A percentile compares a stretch with the other conserved stretches of the same genome.
phyloP scores from a whole-genome alignment of 1,140 invertebrate genomes.

The Drosophila insularis region DNA sequence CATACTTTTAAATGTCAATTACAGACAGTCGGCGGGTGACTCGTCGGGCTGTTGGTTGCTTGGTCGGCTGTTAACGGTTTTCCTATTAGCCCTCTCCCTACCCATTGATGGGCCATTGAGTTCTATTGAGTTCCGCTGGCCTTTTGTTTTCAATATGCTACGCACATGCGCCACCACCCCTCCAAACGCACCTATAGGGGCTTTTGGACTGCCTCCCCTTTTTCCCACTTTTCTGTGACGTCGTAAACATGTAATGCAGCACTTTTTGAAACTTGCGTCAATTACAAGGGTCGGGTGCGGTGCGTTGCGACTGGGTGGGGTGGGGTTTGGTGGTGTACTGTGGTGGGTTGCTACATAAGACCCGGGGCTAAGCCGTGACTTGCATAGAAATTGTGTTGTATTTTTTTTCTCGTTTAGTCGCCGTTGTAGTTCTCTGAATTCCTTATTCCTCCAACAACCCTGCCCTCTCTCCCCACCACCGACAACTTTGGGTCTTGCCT shows the following conservation, averaged over 20 bases:
- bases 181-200: neutral
- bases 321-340: slow-evolving; percentile 13
- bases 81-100: slow-evolving; percentile 46
- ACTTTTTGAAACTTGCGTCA: slow-evolving; percentile 67
- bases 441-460: slow-evolving; percentile 9
- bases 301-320: neutral
- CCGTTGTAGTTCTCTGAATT: slow-evolving; percentile 41
- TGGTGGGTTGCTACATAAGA: neutral
- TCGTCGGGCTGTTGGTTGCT: neutral
- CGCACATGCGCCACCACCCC: slow-evolving; percentile 45
- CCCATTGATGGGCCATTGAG: slow-evolving; percentile 25
- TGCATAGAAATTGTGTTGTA: slow-evolving; percentile 64
- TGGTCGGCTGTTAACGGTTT: slow-evolving; percentile 56
- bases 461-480: slow-evolving; percentile 12
- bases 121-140: slow-evolving; percentile 14
- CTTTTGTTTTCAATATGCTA: slow-evolving; percentile 71
- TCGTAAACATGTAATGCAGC: slow-evolving; percentile 44
- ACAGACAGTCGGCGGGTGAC: slow-evolving; percentile 43
- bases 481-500: slow-evolving; percentile 62
- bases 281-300: slow-evolving; percentile 39
- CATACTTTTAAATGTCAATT: slow-evolving; percentile 80
- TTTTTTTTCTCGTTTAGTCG: slow-evolving; percentile 19
- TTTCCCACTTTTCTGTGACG: no score
- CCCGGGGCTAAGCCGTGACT: slow-evolving; percentile 61
- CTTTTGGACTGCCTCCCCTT: neutral